Conservation (phyloP, 2,113 vertebrate species). For the Apistogramma diplotaenia region DNA sequence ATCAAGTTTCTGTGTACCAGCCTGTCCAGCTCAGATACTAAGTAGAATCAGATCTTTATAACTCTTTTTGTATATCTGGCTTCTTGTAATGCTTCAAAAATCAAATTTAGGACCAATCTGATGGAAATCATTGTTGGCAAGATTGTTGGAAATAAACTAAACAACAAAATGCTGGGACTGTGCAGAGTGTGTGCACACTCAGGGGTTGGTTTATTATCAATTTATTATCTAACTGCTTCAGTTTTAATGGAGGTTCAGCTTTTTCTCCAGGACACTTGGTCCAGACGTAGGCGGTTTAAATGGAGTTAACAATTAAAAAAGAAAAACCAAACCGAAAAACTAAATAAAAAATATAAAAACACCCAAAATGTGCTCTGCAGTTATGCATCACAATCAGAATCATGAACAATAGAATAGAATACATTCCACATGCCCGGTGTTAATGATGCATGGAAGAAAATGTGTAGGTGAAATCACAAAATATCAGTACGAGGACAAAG, state of each 20-base stretch:
- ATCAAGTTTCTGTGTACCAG: neutral
- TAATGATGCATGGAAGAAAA: neutral
- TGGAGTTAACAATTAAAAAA: conserved; percentile 6
- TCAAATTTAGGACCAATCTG: neutral
- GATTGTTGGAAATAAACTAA: neutral
- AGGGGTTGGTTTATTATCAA: neutral
- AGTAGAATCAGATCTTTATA: neutral
- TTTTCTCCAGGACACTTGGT: neutral
- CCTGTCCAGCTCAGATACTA: neutral
- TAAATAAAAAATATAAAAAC: no score
- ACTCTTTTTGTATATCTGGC: neutral
- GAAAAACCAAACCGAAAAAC: neutral
- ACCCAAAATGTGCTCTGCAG: neutral
- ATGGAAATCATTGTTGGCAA: neutral
- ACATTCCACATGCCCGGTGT: neutral
- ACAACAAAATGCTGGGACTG: neutral
- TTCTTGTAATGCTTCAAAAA: neutral
- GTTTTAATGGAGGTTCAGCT: conserved; percentile 15
- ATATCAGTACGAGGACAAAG: neutral
- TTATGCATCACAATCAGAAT: conserved; percentile 6
- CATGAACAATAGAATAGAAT: neutral
- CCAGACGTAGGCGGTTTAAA: conserved; percentile 15
- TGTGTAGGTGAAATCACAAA: neutral
- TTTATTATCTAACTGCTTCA: neutral
- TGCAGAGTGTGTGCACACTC: neutral